These are phyloP conservation scores for Plagodis dolabraria DNA, from an alignment of 2,888 invertebrate species.

Conservation along the genomic window DNA sequence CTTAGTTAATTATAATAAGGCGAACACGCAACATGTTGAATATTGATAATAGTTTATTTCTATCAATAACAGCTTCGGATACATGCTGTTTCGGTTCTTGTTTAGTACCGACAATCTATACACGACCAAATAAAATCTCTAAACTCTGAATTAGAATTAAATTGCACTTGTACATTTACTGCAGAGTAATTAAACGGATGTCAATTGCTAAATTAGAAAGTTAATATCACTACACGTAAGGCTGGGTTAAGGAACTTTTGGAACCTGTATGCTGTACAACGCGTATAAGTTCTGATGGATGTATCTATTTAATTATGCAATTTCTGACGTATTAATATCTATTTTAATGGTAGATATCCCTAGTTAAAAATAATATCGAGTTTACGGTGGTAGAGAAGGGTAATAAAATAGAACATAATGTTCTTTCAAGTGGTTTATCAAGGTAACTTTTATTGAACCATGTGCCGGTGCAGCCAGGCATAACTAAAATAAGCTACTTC, in stretches of 20 bases:
- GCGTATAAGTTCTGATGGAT: neutral
- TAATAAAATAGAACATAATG: constrained; percentile 18
- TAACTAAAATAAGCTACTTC: constrained; percentile 47
- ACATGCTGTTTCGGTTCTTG: constrained; percentile 35
- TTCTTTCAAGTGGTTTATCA: constrained; percentile 27
- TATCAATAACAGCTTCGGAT: constrained; percentile 34
- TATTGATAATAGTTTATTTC: neutral
- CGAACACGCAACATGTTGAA: too few relatives aligned
- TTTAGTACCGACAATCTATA: constrained; percentile 30
- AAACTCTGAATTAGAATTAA: constrained; percentile 8
- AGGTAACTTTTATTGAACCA: constrained; percentile 22
- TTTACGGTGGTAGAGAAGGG: neutral
- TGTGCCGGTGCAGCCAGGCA: constrained; percentile 28
- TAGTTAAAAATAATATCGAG: neutral
- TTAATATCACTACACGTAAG: constrained; percentile 41
- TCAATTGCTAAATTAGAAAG: constrained; percentile 46
- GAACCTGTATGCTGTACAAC: constrained; percentile 3
- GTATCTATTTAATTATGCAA: neutral
- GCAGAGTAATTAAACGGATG: constrained; percentile 20
- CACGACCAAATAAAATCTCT: constrained; percentile 44
- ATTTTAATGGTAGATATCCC: neutral
- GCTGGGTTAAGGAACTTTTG: constrained; percentile 18
- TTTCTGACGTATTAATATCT: neutral
- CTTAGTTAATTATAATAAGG: too few relatives aligned
- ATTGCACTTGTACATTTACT: constrained; percentile 3